Evolutionary conservation across 2,888 invertebrate genomes (phyloP), one percentile per base, ranked within the genome.

Genomic region (Poecilobothrus nobilitatus): DNA sequence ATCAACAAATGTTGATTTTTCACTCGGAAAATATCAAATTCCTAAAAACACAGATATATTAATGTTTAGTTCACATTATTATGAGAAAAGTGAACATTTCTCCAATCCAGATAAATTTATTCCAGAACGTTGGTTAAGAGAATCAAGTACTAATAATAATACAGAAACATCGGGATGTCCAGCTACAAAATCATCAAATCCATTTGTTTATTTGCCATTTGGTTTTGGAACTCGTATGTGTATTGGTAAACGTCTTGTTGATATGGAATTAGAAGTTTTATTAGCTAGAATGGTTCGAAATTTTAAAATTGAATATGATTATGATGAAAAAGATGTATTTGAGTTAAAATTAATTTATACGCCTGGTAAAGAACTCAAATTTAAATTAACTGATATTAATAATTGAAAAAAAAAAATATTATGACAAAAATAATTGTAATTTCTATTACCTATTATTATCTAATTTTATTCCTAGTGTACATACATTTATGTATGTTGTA

Each of bases 161-260:
- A 15, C 27, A 18, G 63, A 63, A 15, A 12, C n/a, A 37, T 3
- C 41, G 21, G 53, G 71, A n/a, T 72, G 71, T 5, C 68, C 74
- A 4, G 74, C 74, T 21, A 66, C 64, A 6, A 67, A 69, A 12
- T 68, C 62, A n/a, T 70, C 71, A 15, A 76, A 76, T 72, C 77
- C 77, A 0, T 79, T 78, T 71, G 70, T 75, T 4, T 78, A 76
- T 71, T 20, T 78, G 34, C 79, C 78, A 0, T 79, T 79, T 65
- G 78, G 79, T 0, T 78, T 78, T 67, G 79, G 79, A 0, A 76
- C 78, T 3, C 73, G 90, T 69, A 84, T 86, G 71, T 91, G 90
- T 75, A 85, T 89, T 69, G 91, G 91, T 7, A 84, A 87, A 75
- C 83, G 91, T 75, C 87, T 92, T 73, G 91, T 91, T 0, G 89